Conservation (phyloP, 2,113 vertebrate genomes). For the Picathartes gymnocephalus region DNA sequence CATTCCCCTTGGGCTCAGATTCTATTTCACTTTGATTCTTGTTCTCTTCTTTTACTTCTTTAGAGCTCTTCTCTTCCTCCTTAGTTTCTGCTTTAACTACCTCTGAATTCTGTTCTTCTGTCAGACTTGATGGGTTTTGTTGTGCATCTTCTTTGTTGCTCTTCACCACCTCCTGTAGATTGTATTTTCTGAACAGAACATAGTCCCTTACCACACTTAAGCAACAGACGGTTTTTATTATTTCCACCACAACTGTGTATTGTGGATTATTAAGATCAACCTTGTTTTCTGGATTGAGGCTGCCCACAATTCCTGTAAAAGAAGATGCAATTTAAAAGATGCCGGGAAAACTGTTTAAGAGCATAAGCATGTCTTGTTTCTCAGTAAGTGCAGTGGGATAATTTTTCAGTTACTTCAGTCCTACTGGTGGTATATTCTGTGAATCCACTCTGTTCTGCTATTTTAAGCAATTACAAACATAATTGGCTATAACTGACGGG, state of each 20-base stretch:
- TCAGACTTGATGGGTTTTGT: background rate
- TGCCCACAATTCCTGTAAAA: constrained; percentile 84
- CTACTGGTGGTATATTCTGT: background rate
- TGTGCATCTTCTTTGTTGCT: constrained; percentile 50
- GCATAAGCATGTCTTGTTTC: background rate
- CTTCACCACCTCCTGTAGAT: constrained; percentile 91
- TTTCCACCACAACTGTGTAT: constrained; percentile 91
- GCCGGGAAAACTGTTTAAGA: background rate
- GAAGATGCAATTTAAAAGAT: background rate
- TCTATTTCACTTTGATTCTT: background rate
- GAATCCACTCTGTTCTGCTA: background rate
- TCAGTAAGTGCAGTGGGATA: background rate
- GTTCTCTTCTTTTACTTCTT: constrained; percentile 25
- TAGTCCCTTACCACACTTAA: constrained; percentile 93
- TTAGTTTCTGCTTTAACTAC: background rate
- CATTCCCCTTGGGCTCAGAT: constrained; percentile 23
- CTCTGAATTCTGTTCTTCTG: background rate
- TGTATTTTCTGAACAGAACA: constrained; percentile 88
- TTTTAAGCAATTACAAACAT: background rate
- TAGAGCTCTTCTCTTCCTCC: background rate
- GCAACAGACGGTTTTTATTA: constrained; percentile 93
- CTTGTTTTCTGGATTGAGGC: constrained; percentile 91
- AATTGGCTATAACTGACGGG: background rate
- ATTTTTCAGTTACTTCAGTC: background rate
- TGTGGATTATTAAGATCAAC: constrained; percentile 91